Evolutionary conservation across 1,140 invertebrate genomes (phyloP), one percentile per base, ranked within the genome.

Genomic region (Oryzaephilus surinamensis): DNA sequence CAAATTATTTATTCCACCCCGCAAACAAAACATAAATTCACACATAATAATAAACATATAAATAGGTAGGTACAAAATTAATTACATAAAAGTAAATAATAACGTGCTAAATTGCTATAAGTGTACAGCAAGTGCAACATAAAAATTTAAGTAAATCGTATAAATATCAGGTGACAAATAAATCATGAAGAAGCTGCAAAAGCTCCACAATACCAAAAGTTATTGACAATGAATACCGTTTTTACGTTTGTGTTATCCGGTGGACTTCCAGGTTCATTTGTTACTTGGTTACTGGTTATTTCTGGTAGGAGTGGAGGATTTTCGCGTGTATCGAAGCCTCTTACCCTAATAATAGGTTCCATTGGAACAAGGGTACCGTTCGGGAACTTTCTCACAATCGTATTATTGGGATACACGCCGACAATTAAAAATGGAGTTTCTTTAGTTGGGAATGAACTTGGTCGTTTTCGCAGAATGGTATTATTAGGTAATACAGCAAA

Each of bases 401-500:
- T 79, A 55, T 79, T 79, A 66, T 81, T 78, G 48, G 79, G 76
- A 58, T 73, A 73, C 48, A 81, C 70, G 57, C 77, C 77, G 53
- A 79, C 77, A 60, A 81, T 72, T 45, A 80, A 72, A 58, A 73
- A 79, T 38, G 77, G 76, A 50, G 74, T 77, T 48, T 76, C 67
- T 51, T 77, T 68, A 58, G 73, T 77, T 55, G 76, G 71, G 52
- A 72, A 63, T 54, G 73, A 73, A 53, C 74, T 74, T 41, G 77
- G 76, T 41, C 73, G 68, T 65, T 81, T 81, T 57, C 77, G 70
- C 51, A 81, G 73, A 51, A 81, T 77, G 28, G 79, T 81, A 58
- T 80, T 81, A 57, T 81, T 81, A 16, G 76, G 74, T 48, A 79
- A 70, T 48, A 81, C 76, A 50, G 76, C 79, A 53, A 79, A 81